Percentiles rank a stretch among this genome's conserved stretches.
Evolutionary conservation across 2,888 invertebrate species (phyloP).

Genomic region (Melipona beecheii): DNA sequence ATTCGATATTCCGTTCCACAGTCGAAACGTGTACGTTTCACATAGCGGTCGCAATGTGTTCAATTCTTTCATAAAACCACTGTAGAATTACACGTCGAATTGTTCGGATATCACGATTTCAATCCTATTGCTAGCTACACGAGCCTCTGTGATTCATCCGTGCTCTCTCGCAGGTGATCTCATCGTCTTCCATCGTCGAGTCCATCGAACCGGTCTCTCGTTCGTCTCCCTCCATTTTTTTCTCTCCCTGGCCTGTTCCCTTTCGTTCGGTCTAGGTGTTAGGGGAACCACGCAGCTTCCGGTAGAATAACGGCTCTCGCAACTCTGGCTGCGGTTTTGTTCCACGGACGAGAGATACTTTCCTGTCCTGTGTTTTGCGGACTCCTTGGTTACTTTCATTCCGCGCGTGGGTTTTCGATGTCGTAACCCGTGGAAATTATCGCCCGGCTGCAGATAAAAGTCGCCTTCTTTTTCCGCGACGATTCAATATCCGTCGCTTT

Average conservation of each 20-base stretch:
- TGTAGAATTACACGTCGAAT: background rate
- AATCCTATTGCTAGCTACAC: background rate
- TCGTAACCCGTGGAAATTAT: conserved; percentile 2
- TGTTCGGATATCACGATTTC: background rate
- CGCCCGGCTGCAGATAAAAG: background rate
- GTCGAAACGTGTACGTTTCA: background rate
- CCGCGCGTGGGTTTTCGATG: conserved; percentile 10
- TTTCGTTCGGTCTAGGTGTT: conserved; percentile 8
- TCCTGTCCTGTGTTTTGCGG: background rate
- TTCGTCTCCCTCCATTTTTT: background rate
- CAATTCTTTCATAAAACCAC: background rate
- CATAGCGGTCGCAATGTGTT: background rate
- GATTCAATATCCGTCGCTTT: background rate
- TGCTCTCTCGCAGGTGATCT: conserved; percentile 53
- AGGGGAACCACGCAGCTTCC: conserved; percentile 37
- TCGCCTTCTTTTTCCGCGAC: background rate
- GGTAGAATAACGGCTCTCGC: conserved; percentile 12
- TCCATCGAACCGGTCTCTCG: background rate
- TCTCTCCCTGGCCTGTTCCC: background rate
- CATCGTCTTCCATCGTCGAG: conserved; percentile 39
- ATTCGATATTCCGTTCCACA: too few species aligned
- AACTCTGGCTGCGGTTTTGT: conserved; percentile 19
- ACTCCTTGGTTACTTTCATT: conserved; percentile 18
- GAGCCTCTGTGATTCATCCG: conserved; percentile 53
- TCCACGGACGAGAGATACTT: conserved; percentile 11